phyloP scores from a whole-genome alignment of 2,797 vertebrate species.

The Acrossocheilus wenchowensis region DNA sequence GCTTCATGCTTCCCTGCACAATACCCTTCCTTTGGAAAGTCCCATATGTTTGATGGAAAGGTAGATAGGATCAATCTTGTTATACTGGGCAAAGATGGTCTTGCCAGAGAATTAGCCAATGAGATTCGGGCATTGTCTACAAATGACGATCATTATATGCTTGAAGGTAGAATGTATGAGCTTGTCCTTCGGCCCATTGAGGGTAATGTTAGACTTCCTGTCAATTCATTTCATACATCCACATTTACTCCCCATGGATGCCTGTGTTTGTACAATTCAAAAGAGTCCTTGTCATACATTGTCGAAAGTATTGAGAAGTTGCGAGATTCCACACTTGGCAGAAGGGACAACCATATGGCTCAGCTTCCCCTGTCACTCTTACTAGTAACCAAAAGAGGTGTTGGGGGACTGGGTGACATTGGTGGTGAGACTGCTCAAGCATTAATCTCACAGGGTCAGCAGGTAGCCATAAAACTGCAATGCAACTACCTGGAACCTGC shows the following conservation, averaged over 20 bases:
- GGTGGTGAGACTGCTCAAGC: constrained; percentile 83
- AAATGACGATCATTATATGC: constrained; percentile 85
- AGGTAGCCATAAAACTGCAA: constrained; percentile 83
- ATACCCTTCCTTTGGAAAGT: constrained; percentile 81
- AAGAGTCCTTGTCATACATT: constrained; percentile 86
- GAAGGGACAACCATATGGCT: constrained; percentile 77
- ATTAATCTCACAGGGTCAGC: constrained; percentile 84
- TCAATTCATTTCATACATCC: constrained; percentile 86
- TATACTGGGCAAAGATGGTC: constrained; percentile 86
- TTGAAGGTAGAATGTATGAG: constrained; percentile 89
- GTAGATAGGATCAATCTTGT: constrained; percentile 85
- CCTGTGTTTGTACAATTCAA: constrained; percentile 89
- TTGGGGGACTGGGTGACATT: constrained; percentile 71
- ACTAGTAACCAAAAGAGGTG: constrained; percentile 83
- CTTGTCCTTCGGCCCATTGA: constrained; percentile 85
- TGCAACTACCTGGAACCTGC: constrained; percentile 84
- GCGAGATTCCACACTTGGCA: constrained; percentile 78
- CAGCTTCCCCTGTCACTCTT: constrained; percentile 82
- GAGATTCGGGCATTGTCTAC: constrained; percentile 88
- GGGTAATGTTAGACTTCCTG: constrained; percentile 86
- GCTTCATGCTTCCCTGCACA: constrained; percentile 74
- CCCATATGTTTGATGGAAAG: constrained; percentile 81
- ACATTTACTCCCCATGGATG: constrained; percentile 87
- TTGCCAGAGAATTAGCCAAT: constrained; percentile 86
- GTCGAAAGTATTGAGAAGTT: constrained; percentile 88